Percentiles rank a stretch among this genome's conserved stretches.
Conservation (phyloP, 2,888 invertebrate genomes). For the Chloromyia formosa region DNA sequence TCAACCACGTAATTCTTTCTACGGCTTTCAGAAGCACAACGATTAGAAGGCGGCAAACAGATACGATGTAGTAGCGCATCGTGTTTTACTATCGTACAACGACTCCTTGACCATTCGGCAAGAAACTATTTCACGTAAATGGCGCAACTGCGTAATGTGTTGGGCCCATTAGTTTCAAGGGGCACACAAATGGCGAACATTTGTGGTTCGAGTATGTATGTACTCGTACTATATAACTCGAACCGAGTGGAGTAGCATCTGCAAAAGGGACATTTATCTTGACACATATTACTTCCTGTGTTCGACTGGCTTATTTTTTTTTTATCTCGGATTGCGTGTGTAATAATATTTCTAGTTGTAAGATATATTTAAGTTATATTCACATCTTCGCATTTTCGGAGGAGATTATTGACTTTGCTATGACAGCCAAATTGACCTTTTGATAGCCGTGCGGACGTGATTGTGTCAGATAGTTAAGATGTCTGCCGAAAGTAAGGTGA, state of each 20-base stretch:
- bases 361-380: too few relatives aligned
- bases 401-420: too few relatives aligned
- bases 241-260: constrained; percentile 23
- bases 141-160: constrained; percentile 43
- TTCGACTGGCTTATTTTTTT: background rate
- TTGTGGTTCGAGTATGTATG: constrained; percentile 39
- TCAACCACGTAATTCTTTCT: constrained; percentile 1
- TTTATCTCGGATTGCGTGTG: too few relatives aligned
- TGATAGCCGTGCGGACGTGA: too few relatives aligned
- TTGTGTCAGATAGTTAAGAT: too few relatives aligned
- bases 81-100: constrained; percentile 22
- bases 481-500: too few relatives aligned
- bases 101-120: constrained; percentile 15
- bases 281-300: constrained; percentile 45
- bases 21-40: background rate
- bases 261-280: constrained; percentile 47
- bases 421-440: too few relatives aligned
- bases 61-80: constrained; percentile 19
- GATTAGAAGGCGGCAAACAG: background rate
- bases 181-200: constrained; percentile 43
- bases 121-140: constrained; percentile 42
- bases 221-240: too few relatives aligned
- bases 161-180: constrained; percentile 45
- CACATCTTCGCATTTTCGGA: too few relatives aligned
- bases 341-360: too few relatives aligned